These are phyloP conservation scores for Trichechus manatus DNA, from an alignment of 2,113 vertebrate species.

Conservation along the genomic window DNA sequence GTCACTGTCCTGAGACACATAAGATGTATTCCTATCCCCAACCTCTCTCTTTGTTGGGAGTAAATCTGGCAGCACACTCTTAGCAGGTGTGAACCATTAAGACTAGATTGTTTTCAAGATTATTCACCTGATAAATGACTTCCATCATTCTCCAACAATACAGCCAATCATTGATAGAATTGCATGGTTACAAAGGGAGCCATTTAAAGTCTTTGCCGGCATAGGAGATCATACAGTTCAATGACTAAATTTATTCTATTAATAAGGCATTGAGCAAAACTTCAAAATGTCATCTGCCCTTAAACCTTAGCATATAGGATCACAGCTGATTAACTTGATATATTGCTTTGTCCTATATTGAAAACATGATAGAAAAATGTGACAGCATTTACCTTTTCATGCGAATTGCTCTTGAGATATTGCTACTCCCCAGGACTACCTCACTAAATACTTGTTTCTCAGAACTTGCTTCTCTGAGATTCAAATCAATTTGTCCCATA, in stretches of 20 bases:
- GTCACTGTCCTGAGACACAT: background rate
- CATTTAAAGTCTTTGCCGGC: constrained; percentile 62
- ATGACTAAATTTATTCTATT: constrained; percentile 72
- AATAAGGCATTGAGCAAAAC: constrained; percentile 62
- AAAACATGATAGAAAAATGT: constrained; percentile 22
- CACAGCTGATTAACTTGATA: constrained; percentile 52
- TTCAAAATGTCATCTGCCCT: constrained; percentile 60
- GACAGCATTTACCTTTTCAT: constrained; percentile 43
- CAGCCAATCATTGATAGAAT: constrained; percentile 74
- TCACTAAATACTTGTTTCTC: background rate
- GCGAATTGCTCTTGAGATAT: constrained; percentile 59
- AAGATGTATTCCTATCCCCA: constrained; percentile 32
- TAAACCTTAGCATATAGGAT: constrained; percentile 54
- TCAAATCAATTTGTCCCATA: background rate
- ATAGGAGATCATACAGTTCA: constrained; percentile 65
- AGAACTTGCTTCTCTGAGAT: constrained; percentile 7
- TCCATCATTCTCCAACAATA: constrained; percentile 59
- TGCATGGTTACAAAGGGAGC: constrained; percentile 69
- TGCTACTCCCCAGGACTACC: background rate
- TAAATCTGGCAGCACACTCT: constrained; percentile 59
- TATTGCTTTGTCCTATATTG: constrained; percentile 29
- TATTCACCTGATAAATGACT: constrained; percentile 80
- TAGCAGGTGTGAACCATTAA: constrained; percentile 66
- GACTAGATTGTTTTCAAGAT: constrained; percentile 72
- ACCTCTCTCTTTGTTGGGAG: constrained; percentile 24